These are phyloP conservation scores for Caretta caretta DNA, from an alignment of 2,113 vertebrate species.

Conservation along the genomic window DNA sequence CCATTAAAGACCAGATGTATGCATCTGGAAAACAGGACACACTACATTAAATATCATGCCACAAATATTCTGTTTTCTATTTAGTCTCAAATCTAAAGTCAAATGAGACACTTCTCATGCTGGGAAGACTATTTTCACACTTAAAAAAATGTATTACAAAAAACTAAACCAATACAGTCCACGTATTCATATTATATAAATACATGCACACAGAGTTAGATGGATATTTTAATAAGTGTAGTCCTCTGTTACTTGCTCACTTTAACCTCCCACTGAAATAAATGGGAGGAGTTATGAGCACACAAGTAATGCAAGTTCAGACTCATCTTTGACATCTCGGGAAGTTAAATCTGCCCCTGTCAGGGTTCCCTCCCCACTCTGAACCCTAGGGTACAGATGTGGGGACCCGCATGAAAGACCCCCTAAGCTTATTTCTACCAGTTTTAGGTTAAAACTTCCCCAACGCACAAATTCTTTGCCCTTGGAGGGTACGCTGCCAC, in stretches of 20 bases:
- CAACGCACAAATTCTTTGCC: too few species aligned
- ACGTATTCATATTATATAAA: background rate
- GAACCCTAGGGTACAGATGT: too few species aligned
- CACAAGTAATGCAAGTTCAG: background rate
- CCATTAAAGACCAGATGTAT: slow-evolving; percentile 68
- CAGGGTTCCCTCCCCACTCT: too few species aligned
- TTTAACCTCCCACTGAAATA: background rate
- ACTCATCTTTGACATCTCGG: background rate
- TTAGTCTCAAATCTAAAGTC: slow-evolving; percentile 48
- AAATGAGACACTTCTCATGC: slow-evolving; percentile 44
- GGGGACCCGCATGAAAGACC: too few species aligned
- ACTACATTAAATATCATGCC: slow-evolving; percentile 53
- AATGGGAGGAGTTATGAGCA: background rate
- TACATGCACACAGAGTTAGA: background rate
- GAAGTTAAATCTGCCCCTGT: background rate
- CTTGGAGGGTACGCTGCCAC: too few species aligned
- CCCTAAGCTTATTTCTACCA: too few species aligned
- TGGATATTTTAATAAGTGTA: background rate
- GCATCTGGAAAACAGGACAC: slow-evolving; percentile 67
- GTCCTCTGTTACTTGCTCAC: background rate
- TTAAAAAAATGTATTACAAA: slow-evolving; percentile 10
- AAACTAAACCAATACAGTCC: background rate
- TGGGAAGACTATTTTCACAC: slow-evolving; percentile 13
- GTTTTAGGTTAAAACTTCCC: too few species aligned
- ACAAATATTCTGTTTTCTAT: slow-evolving; percentile 58